Conservation (phyloP, 2,113 vertebrate genomes). For the Oenanthe oenanthe region DNA sequence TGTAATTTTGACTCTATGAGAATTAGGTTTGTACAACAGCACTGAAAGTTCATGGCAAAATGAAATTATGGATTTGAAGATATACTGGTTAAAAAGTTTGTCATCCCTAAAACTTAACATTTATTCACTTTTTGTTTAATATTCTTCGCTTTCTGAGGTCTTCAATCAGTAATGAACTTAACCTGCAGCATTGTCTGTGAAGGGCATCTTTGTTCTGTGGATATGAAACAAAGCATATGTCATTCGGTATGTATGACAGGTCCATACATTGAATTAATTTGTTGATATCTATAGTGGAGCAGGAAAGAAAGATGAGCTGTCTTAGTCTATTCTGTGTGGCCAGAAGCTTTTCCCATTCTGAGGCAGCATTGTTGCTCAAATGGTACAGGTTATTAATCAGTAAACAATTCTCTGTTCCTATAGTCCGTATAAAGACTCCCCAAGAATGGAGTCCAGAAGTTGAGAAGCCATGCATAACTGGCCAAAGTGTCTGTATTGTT, state of each 20-base stretch:
- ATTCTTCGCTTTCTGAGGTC: not conserved
- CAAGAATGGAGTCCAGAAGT: not conserved
- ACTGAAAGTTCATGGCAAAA: not conserved
- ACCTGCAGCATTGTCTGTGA: not conserved
- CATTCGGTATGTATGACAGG: not conserved
- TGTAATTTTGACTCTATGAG: not conserved
- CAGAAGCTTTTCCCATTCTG: not conserved
- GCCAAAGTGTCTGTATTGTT: not conserved
- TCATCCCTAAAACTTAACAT: not conserved
- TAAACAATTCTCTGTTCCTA: not conserved
- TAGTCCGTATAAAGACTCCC: not conserved
- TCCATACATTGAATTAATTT: not conserved
- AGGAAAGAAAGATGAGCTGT: not conserved
- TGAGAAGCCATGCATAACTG: not conserved
- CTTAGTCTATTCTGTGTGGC: not conserved
- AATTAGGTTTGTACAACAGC: not conserved
- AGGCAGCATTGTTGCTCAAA: not conserved
- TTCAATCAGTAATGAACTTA: not conserved
- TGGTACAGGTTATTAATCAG: not conserved
- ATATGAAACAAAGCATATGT: not conserved
- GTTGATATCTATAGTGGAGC: not conserved
- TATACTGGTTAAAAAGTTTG: not conserved
- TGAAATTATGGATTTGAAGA: not conserved
- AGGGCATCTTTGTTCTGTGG: not conserved
- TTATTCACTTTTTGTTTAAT: not conserved